Base-by-base conservation (phyloP, 2,113 vertebrate species). In the Phylloscopus whistleri region DNA sequence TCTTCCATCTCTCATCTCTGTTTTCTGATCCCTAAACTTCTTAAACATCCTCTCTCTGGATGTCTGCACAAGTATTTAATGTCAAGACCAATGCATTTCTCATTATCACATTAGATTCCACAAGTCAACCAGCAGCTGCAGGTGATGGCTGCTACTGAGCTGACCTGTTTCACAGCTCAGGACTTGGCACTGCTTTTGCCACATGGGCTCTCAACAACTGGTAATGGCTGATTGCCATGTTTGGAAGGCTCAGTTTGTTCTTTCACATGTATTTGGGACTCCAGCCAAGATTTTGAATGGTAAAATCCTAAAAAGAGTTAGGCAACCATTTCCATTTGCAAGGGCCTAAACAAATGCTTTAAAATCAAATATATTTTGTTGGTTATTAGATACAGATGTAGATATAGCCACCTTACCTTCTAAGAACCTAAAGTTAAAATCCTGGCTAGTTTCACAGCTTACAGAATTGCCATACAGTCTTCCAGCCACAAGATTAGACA, bases 101-200 rank as follows among this genome's bases (percentile, higher is more conserved):
- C 67, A 74, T 93, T 89, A 90, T 74, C 94, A 74, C 70, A 26
- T 83, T 70, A 80, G 75, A 83, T 84, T 62, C 88, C 80, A 70
- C 83, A 81, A 93, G 87, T 48, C 81, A 95, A 88, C 75, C 84
- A 84, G 72, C 67, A 88, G 86, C 90, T 93, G 95, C 72, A 92
- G 76, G 92, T 92, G 88, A 88, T 44, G 79, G 90, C 73, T 93
- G 79, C 90, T 86, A 21, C 56, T 26, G 92, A 85, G 53, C 56
- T 84, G 91, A 95, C 81, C 63, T 23, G 55, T 59, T 94, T 56
- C 82, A 60, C 72, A 84, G 82, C 93, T 56, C 33, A 2, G 68
- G 59, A 75, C 82, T 83, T 95, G 84, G 87, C 89, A 66, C 37
- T 1, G 6, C 27, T 76, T 55, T 77, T 52, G 43, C 66, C 77